A percentile compares a stretch with the other conserved stretches of the same genome.
phyloP scores from a whole-genome alignment of 2,113 vertebrate species.

The Varanus komodoensis region DNA sequence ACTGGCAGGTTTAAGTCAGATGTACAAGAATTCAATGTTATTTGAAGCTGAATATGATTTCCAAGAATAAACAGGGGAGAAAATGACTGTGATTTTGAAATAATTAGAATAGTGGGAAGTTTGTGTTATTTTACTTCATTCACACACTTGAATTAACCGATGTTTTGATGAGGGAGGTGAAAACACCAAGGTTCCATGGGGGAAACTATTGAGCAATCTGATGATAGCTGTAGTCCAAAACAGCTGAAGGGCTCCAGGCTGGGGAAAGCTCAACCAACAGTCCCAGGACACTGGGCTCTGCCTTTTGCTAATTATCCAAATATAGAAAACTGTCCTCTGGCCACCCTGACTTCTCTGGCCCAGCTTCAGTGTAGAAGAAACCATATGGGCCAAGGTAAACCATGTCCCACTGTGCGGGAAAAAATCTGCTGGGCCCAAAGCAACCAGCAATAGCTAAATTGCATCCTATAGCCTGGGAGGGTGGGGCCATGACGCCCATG shows the following conservation, averaged over 20 bases:
- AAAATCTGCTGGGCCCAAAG: not conserved
- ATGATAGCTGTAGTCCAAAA: too few relatives aligned
- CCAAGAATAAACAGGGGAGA: not conserved
- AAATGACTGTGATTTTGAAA: conserved; percentile 9
- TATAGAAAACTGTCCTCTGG: too few relatives aligned
- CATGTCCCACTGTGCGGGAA: not conserved
- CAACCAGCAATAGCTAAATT: not conserved
- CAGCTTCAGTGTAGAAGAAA: not conserved
- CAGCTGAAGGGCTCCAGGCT: too few relatives aligned
- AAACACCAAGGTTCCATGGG: conserved; percentile 16
- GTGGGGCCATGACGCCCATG: not conserved
- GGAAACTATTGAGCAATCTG: not conserved
- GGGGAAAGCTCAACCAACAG: not conserved
- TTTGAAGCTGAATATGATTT: not conserved
- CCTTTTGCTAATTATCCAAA: too few relatives aligned
- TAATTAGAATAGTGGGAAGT: conserved; percentile 9
- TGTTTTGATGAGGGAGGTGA: conserved; percentile 25
- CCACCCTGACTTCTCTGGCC: not conserved
- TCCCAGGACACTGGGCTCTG: conserved; percentile 46
- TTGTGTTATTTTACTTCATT: not conserved
- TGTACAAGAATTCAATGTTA: not conserved
- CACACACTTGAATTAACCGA: not conserved
- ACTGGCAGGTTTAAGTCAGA: not conserved
- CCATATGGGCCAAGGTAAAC: not conserved
- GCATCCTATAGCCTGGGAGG: not conserved